These are phyloP conservation scores for Alethe diademata DNA, from an alignment of 2,113 vertebrate species.

Conservation along the genomic window DNA sequence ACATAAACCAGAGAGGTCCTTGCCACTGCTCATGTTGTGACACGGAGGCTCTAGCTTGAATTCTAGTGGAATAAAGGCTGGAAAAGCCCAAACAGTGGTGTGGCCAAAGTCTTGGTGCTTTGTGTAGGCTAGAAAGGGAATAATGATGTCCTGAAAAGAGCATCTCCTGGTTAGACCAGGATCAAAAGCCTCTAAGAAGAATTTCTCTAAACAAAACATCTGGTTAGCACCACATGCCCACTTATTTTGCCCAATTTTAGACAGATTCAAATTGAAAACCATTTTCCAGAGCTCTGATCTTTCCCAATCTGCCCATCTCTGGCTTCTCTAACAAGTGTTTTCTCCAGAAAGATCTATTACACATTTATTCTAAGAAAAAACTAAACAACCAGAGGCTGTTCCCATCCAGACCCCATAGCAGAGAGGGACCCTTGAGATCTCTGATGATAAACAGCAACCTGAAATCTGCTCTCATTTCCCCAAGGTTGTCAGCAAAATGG, in stretches of 20 bases:
- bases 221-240: background rate
- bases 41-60: background rate
- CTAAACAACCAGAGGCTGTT: background rate
- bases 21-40: background rate
- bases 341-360: background rate
- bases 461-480: background rate
- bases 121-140: background rate
- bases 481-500: background rate
- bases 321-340: background rate
- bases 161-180: background rate
- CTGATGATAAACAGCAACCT: background rate
- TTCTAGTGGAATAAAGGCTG: background rate
- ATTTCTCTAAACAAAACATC: background rate
- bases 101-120: background rate
- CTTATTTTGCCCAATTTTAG: background rate
- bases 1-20: background rate
- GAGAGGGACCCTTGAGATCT: background rate
- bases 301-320: background rate
- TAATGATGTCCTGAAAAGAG: background rate
- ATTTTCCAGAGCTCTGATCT: conserved; percentile 31
- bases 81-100: background rate
- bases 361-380: background rate
- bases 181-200: background rate
- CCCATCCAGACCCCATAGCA: background rate
- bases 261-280: background rate